Percentiles rank a stretch among this genome's conserved stretches.
phyloP scores from a whole-genome alignment of 2,113 vertebrate genomes.

The Daphoenositta chrysoptera region DNA sequence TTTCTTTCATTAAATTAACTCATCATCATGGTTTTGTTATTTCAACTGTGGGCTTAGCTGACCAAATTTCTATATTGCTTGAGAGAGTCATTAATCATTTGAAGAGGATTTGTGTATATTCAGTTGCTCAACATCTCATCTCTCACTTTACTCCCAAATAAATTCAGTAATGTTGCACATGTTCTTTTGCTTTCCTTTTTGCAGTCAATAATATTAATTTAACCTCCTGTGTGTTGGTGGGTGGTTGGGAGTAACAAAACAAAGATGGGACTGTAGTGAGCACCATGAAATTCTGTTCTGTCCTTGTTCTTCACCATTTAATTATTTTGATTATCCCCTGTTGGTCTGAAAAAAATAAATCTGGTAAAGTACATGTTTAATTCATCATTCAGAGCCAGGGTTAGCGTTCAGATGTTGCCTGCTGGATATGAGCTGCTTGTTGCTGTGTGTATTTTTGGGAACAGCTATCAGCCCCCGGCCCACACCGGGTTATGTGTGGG shows the following conservation, averaged over 20 bases:
- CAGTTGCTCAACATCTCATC: constrained; percentile 4
- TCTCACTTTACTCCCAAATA: constrained; percentile 39
- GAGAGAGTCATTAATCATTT: constrained; percentile 30
- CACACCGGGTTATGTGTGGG: background rate
- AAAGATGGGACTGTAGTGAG: background rate
- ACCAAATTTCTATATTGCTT: constrained; percentile 16
- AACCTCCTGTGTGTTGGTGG: background rate
- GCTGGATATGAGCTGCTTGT: background rate
- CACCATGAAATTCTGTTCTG: background rate
- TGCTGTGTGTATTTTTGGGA: background rate
- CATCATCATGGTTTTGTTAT: constrained; percentile 2
- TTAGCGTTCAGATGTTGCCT: background rate
- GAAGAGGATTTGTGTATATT: constrained; percentile 10
- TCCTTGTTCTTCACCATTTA: constrained; percentile 4
- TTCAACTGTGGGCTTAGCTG: constrained; percentile 12
- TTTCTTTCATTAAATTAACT: constrained; percentile 36
- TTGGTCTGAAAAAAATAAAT: background rate
- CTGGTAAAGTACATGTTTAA: background rate
- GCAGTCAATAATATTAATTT: constrained; percentile 19
- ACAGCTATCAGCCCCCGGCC: background rate
- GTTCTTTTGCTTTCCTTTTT: constrained; percentile 27
- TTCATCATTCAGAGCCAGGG: background rate
- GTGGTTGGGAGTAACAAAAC: constrained; percentile 12
- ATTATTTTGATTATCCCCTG: constrained; percentile 33
- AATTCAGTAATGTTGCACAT: constrained; percentile 10